Evolutionary conservation across 2,888 invertebrate genomes (phyloP).

Genomic region (Eilema depressum): DNA sequence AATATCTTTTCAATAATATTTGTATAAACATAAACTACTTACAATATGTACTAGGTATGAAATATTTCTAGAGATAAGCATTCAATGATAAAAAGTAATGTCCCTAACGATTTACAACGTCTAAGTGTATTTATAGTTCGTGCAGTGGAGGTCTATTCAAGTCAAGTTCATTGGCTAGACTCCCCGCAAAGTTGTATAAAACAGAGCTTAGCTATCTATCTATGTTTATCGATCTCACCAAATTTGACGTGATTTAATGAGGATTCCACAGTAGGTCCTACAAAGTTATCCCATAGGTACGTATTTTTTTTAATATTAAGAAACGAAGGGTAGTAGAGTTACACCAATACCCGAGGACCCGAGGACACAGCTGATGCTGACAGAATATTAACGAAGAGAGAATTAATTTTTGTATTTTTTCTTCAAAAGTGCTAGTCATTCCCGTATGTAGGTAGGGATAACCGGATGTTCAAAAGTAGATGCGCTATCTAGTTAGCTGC

Average conservation of each 20-base stretch:
- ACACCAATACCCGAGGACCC: conserved; percentile 1
- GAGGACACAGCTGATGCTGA: conserved; percentile 42
- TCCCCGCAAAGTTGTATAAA: conserved; percentile 70
- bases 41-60: background rate
- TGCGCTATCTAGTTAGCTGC: conserved; percentile 36
- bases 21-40: no score
- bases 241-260: conserved; percentile 14
- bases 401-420: conserved; percentile 57
- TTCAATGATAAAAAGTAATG: conserved; percentile 3
- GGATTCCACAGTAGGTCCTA: background rate
- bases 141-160: conserved; percentile 75
- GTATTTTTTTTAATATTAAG: background rate
- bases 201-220: background rate
- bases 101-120: background rate
- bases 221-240: conserved; percentile 20
- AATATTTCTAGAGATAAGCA: background rate
- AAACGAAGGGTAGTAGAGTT: background rate
- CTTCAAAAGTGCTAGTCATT: conserved; percentile 26
- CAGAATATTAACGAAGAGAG: conserved; percentile 60
- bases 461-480: conserved; percentile 41
- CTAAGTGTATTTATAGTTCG: conserved; percentile 64
- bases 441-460: conserved; percentile 19
- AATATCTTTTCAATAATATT: background rate
- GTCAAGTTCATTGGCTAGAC: conserved; percentile 80
- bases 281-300: background rate